Conservation (phyloP, 2,888 invertebrate genomes). For the Hedychridium roseum region DNA sequence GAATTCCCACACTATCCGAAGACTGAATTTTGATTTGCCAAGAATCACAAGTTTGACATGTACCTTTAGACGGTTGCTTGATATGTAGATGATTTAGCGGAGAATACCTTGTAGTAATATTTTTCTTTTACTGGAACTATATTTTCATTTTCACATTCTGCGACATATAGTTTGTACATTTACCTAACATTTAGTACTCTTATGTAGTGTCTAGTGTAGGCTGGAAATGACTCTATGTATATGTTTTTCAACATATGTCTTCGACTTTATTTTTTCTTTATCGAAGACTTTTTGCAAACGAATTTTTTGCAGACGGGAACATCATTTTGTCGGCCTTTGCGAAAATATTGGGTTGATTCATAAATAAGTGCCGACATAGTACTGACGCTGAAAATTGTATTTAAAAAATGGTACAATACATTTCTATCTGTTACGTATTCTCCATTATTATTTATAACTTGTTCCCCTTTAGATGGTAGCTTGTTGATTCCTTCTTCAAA, state of each 20-base stretch:
- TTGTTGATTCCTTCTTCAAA: too few species aligned
- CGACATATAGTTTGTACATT: constrained; percentile 29
- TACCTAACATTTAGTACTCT: constrained; percentile 25
- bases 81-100: constrained; percentile 35
- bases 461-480: too few species aligned
- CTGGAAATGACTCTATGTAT: constrained; percentile 23
- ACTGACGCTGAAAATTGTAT: too few species aligned
- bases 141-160: constrained; percentile 14
- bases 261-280: constrained; percentile 42
- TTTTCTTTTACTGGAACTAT: constrained; percentile 30
- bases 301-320: constrained; percentile 32
- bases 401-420: too few species aligned
- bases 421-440: too few species aligned
- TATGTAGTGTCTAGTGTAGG: constrained; percentile 31
- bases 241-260: constrained; percentile 31
- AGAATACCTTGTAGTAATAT: constrained; percentile 32
- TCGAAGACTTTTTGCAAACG: constrained; percentile 18
- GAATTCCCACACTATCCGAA: constrained; percentile 19
- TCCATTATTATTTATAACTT: too few species aligned
- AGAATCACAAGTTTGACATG: constrained; percentile 24
- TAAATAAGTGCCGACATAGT: too few species aligned
- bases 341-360: too few species aligned
- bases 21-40: constrained; percentile 23
- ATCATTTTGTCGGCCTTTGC: constrained; percentile 30
- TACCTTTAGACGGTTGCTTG: constrained; percentile 33